These are phyloP conservation scores for Xestobium rufovillosum DNA, from an alignment of 2,888 invertebrate species.

Conservation along the genomic window DNA sequence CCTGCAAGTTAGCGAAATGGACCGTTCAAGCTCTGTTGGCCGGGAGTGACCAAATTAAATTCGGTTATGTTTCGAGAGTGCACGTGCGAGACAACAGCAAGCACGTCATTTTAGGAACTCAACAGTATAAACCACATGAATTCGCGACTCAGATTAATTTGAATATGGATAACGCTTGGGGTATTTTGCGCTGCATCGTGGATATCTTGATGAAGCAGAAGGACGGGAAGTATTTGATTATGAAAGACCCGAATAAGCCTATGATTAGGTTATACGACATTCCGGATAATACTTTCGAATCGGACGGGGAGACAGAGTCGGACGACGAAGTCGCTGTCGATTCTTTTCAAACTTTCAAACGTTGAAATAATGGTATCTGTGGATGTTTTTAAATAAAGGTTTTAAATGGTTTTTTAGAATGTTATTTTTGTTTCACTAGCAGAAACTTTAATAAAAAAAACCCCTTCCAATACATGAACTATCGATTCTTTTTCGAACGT, in stretches of 20 bases:
- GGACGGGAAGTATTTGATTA: conserved; percentile 93
- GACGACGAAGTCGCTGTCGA: conserved; percentile 57
- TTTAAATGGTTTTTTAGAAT: too few species aligned
- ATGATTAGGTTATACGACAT: conserved; percentile 96
- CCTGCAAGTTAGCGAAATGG: conserved; percentile 99
- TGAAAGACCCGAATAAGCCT: conserved; percentile 99
- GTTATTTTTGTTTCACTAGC: too few species aligned
- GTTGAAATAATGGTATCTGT: too few species aligned
- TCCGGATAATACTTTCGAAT: conserved; percentile 97
- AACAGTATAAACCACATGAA: conserved; percentile 97
- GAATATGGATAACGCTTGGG: conserved; percentile 99
- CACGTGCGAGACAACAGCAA: conserved; percentile 91
- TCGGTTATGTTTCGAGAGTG: conserved; percentile 96
- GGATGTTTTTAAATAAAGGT: too few species aligned
- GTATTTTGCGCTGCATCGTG: conserved; percentile 92
- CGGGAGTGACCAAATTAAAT: conserved; percentile 95
- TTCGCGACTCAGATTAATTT: conserved; percentile 98
- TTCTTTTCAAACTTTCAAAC: conserved; percentile 42
- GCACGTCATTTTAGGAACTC: conserved; percentile 93
- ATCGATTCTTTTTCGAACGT: too few species aligned
- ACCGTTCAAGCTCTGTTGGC: conserved; percentile 89
- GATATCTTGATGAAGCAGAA: conserved; percentile 96
- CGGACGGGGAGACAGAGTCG: conserved; percentile 87
- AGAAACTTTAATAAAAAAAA: too few species aligned
- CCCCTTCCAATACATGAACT: too few species aligned